These are phyloP conservation scores for Chrysolina oricalcia DNA, from an alignment of 2,888 invertebrate species.

Conservation along the genomic window DNA sequence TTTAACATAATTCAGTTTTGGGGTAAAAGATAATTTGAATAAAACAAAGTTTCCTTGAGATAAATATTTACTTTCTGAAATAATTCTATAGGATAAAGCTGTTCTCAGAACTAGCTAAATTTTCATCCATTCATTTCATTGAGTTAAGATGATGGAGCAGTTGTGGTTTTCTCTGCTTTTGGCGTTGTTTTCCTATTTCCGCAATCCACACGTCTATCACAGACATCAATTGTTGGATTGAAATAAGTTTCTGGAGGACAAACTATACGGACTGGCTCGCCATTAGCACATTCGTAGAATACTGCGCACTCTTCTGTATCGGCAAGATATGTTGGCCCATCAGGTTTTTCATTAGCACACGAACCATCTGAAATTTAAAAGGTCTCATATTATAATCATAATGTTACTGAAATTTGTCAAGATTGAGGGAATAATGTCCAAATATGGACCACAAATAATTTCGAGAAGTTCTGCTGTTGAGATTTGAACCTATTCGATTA, in stretches of 20 bases:
- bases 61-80: too few relatives aligned
- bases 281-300: conserved; percentile 36
- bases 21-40: too few relatives aligned
- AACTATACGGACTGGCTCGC: not conserved
- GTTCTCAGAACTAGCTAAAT: not conserved
- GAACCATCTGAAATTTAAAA: not conserved
- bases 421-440: too few relatives aligned
- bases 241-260: conserved; percentile 23
- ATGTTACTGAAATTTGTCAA: too few relatives aligned
- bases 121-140: not conserved
- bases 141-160: not conserved
- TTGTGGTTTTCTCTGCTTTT: not conserved
- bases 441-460: too few relatives aligned
- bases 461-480: too few relatives aligned
- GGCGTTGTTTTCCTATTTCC: not conserved
- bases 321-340: conserved; percentile 11
- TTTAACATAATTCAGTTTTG: too few relatives aligned
- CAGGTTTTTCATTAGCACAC: not conserved
- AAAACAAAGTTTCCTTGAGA: too few relatives aligned
- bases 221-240: not conserved
- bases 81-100: too few relatives aligned
- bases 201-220: not conserved
- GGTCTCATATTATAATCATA: too few relatives aligned
- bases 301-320: conserved; percentile 33
- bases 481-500: too few relatives aligned